These are phyloP conservation scores for Drosophila fuyamai DNA, from an alignment of 1,140 invertebrate species.

Conservation along the genomic window DNA sequence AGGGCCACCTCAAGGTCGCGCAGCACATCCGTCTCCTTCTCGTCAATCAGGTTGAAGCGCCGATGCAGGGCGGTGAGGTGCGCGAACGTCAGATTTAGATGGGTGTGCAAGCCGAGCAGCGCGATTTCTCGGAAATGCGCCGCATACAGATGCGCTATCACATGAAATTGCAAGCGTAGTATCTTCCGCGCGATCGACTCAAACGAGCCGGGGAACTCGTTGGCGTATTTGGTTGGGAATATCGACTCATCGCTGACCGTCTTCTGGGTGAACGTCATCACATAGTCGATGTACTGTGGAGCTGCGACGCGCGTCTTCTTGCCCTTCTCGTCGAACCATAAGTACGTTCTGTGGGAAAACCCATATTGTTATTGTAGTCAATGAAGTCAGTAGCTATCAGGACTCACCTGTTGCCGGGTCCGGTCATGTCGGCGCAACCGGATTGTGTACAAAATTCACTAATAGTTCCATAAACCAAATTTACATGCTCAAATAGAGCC, in stretches of 20 bases:
- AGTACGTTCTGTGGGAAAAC: constrained; percentile 91
- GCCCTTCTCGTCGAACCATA: constrained; percentile 99
- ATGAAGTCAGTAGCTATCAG: no score
- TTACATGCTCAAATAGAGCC: constrained; percentile 99
- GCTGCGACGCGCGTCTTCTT: constrained; percentile 98
- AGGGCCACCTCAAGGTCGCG: constrained; percentile 93
- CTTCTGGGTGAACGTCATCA: constrained; percentile 99
- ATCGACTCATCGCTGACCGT: constrained; percentile 98
- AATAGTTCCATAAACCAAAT: constrained; percentile 98
- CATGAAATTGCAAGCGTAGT: constrained; percentile 97
- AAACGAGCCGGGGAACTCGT: constrained; percentile 97
- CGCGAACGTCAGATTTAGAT: constrained; percentile 98
- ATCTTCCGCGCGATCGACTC: constrained; percentile 98
- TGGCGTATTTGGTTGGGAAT: constrained; percentile 99
- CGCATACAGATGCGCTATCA: constrained; percentile 98
- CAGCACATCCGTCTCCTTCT: constrained; percentile 97
- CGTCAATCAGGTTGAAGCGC: constrained; percentile 96
- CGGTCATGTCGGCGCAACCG: constrained; percentile 97
- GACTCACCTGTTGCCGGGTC: constrained; percentile 93
- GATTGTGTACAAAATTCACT: constrained; percentile 98
- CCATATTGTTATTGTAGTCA: not conserved
- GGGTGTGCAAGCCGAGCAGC: constrained; percentile 95
- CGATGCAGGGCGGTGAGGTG: constrained; percentile 95
- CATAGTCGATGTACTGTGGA: constrained; percentile 99
- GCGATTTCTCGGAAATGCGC: constrained; percentile 98